Conservation (phyloP, 2,113 vertebrate genomes). For the Hippocampus guttulatus region DNA sequence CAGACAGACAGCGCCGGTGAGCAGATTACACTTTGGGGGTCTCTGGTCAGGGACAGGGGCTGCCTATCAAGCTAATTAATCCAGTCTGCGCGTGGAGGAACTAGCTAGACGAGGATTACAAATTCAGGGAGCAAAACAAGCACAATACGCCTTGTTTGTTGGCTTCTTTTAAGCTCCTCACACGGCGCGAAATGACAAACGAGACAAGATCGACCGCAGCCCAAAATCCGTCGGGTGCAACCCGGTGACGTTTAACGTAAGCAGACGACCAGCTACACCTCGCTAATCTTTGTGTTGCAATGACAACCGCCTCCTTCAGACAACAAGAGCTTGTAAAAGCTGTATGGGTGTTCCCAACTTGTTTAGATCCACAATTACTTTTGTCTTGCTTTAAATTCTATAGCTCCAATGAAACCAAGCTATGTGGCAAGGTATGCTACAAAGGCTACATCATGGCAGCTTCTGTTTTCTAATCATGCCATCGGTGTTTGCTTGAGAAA, state of each 20-base stretch:
- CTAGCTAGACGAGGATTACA: slow-evolving; percentile 49
- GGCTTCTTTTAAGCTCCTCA: neutral
- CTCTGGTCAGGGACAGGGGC: slow-evolving; percentile 10
- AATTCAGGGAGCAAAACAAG: slow-evolving; percentile 44
- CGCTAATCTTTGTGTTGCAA: slow-evolving; percentile 27
- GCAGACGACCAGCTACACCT: slow-evolving; percentile 37
- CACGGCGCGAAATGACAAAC: neutral
- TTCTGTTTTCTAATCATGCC: neutral
- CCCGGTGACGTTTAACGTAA: slow-evolving; percentile 26
- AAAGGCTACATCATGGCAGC: neutral
- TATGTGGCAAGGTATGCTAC: too few relatives aligned
- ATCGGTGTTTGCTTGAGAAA: too few relatives aligned
- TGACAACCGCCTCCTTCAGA: neutral
- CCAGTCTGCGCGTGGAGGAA: slow-evolving; percentile 57
- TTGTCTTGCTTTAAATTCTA: slow-evolving; percentile 25
- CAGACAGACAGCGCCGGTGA: slow-evolving; percentile 56
- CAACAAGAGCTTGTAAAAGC: neutral
- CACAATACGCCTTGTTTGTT: slow-evolving; percentile 36
- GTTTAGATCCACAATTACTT: slow-evolving; percentile 27
- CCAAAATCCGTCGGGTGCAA: slow-evolving; percentile 34
- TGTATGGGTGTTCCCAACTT: slow-evolving; percentile 49
- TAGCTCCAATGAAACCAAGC: neutral
- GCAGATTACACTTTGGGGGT: slow-evolving; percentile 53
- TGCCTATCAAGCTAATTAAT: slow-evolving; percentile 63
- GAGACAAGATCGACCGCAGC: slow-evolving; percentile 30